phyloP scores from a whole-genome alignment of 92 coral and sea anemone genomes.

The Pocillopora grandis region DNA sequence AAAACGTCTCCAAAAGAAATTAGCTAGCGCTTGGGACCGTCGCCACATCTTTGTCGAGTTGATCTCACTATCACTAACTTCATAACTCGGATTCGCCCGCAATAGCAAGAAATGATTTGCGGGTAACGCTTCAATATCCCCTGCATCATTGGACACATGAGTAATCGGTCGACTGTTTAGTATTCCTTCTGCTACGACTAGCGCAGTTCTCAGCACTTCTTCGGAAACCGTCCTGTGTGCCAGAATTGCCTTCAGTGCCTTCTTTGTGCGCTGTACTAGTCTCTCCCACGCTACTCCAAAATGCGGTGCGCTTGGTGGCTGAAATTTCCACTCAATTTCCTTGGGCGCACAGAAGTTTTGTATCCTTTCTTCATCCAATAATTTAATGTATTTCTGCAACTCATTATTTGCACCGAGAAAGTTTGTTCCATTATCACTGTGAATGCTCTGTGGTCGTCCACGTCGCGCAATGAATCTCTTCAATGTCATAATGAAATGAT shows the following conservation, averaged over 20 bases:
- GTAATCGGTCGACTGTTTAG: no score
- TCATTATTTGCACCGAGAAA: background rate
- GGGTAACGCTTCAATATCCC: no score
- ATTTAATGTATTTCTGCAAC: background rate
- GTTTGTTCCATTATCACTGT: background rate
- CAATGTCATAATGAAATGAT: background rate
- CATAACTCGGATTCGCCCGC: no score
- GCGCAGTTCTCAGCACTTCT: constrained; percentile 19
- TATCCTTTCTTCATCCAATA: no score
- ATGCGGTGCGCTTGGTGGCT: constrained; percentile 26
- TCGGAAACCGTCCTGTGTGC: constrained; percentile 13
- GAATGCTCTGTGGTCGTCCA: background rate
- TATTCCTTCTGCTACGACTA: constrained; percentile 27
- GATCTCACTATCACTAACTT: no score
- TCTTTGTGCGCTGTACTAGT: constrained; percentile 20
- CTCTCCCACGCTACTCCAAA: constrained; percentile 28
- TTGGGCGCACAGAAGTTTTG: constrained; percentile 16
- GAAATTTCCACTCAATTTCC: no score
- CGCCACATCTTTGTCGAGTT: no score
- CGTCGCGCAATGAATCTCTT: background rate
- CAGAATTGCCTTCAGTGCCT: constrained; percentile 21
- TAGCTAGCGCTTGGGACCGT: no score
- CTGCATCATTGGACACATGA: no score
- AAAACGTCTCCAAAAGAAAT: no score
- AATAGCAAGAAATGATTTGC: no score